Evolutionary conservation across 1,140 invertebrate genomes (phyloP), one percentile per base, ranked within the genome.

Genomic region (Panagrolaimus sp.): DNA sequence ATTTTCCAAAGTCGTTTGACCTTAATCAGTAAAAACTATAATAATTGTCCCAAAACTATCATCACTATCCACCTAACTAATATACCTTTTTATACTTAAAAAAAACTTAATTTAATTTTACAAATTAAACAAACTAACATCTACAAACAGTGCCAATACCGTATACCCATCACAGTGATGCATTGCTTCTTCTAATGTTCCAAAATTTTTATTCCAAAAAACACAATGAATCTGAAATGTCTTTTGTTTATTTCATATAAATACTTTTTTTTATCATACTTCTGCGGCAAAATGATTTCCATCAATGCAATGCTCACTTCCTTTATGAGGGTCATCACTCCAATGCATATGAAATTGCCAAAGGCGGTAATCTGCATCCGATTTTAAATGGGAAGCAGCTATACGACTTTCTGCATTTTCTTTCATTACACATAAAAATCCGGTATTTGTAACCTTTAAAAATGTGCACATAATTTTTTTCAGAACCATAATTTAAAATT

Each of bases 271-370:
- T 14, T 63, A 48, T 67, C 32, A 45, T 69, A 81, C 78, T 71
- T 81, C 81, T 21, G 75, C 55, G 6, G 82, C 81, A 64, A 76
- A 88, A 79, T 83, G 83, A 69, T 79, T 80, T 43, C 88, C 88
- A 76, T 92, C 90, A 17, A 96, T 89, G 28, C 87, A 87, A 85
- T 93, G 92, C 84, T 96, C 93, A 0, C 91, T 92, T 43, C 93
- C 93, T 55, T 89, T 83, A 0, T 86, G 86, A 74, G 91, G 89
- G 69, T 91, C 89, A 48, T 88, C 87, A 0, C 92, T 93, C 90
- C 91, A 92, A 80, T 92, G 91, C 69, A 92, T 89, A 84, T 92
- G 91, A 46, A 91, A 84, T 78, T 93, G 91, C 28, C 88, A 87
- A 74, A 94, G 91, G 43, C 88, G 83, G 78, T 92, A 94, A 69